Evolutionary conservation across 2,888 invertebrate species (phyloP).

Genomic region (Branchinecta sandiegonensis): DNA sequence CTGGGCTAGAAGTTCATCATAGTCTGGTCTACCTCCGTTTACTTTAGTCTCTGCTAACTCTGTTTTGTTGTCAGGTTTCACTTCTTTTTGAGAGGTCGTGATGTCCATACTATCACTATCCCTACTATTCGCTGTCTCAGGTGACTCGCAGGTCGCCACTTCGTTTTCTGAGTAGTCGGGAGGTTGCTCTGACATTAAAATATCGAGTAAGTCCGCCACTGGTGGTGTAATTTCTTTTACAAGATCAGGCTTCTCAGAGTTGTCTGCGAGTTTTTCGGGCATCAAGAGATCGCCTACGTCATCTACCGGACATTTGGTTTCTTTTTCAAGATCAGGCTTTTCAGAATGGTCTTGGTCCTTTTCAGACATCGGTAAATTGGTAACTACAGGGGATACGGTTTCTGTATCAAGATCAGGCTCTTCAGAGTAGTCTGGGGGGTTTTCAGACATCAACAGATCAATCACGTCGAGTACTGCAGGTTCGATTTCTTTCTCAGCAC

Average conservation of each 20-base stretch:
- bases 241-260: neutral
- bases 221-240: neutral
- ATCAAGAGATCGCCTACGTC: neutral
- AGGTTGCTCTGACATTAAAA: neutral
- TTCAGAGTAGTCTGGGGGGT: too few relatives aligned
- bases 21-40: neutral
- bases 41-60: neutral
- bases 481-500: neutral
- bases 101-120: neutral
- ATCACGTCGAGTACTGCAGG: neutral
- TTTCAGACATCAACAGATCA: neutral
- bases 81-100: neutral
- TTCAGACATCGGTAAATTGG: neutral
- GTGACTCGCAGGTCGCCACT: neutral
- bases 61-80: neutral
- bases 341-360: neutral
- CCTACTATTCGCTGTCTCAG: neutral
- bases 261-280: neutral
- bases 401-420: neutral
- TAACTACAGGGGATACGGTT: neutral
- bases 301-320: neutral
- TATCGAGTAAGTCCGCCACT: neutral
- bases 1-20: conserved; percentile 6
- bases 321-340: neutral
- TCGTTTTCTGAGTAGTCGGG: neutral